Percentiles rank a stretch among this genome's conserved stretches.
Conservation (phyloP, 2,113 vertebrate species). For the Odocoileus virginianus region DNA sequence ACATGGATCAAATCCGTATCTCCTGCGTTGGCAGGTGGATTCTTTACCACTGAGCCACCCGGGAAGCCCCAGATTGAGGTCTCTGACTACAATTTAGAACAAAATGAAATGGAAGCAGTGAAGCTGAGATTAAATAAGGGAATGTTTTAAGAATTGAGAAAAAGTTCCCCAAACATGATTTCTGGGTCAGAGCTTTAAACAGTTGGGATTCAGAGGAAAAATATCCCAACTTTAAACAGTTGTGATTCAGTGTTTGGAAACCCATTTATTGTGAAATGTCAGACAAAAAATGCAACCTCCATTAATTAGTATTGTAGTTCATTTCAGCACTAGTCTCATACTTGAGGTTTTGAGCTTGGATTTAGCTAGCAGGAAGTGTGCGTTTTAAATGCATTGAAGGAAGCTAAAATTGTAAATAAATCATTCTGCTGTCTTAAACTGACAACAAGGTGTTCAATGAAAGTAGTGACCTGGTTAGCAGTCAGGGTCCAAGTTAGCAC, state of each 20-base stretch:
- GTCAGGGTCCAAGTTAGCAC: not conserved
- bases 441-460: not conserved
- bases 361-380: conserved; percentile 39
- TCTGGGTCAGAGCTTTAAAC: not conserved
- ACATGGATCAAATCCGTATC: not conserved
- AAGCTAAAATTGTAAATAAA: conserved; percentile 22
- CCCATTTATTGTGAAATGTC: conserved; percentile 61
- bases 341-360: not conserved
- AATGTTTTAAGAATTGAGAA: not conserved
- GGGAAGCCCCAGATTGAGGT: not conserved
- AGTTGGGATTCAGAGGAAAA: not conserved
- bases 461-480: conserved; percentile 31
- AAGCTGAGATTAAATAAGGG: not conserved
- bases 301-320: conserved; percentile 67
- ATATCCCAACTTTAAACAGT: not conserved
- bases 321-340: conserved; percentile 28
- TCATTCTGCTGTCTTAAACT: not conserved
- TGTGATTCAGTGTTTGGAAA: conserved; percentile 46
- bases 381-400: conserved; percentile 43
- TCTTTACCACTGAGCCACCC: not conserved
- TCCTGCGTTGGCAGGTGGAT: not conserved
- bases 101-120: not conserved
- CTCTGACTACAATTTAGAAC: not conserved
- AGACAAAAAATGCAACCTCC: conserved; percentile 59
- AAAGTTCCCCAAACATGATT: not conserved